Evolutionary conservation across 2,888 invertebrate genomes (phyloP), one percentile per base, ranked within the genome.

Genomic region (Pherbina coryleti): DNA sequence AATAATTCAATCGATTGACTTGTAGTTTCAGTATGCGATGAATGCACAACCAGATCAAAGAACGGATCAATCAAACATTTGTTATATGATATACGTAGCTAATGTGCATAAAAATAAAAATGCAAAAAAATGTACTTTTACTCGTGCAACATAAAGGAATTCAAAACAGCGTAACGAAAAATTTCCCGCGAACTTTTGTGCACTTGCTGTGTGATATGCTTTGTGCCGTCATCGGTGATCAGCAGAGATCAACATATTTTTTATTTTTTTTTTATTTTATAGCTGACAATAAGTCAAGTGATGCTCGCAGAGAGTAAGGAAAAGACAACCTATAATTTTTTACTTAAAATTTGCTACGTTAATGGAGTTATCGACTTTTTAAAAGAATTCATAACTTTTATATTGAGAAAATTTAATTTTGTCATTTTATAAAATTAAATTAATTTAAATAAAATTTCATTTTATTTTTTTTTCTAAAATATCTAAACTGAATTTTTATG

Each of bases 1-100:
- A 84, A 85, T 85, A 85, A 85, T 86, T 85, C 84, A 85, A 85
- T 85, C 85, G 84, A 84, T 84, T 84, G 86, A 85, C 83, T 85
- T 84, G 82, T 81, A 82, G 85, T 86, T 86, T 84, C 82, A 83
- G 85, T 83, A 79, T 81, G 80, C 80, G 82, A 80, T 83, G 78
- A 78, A 77, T 78, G 82, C 77, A 79, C 78, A 79, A 79, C 76
- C 81, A 78, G 25, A 74, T 25, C 78, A 78, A 83, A 25, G 82
- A 80, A 77, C 83, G 81, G 85, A 85, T 85, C 85, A 85, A 85
- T 85, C 85, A 85, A 81, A 84, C 79, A 81, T 60, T 60, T 60
- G 28, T 60, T 25, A 60, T 60, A 25, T 25, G 28, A 60, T 60
- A 60, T 60, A 22, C 57, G 57, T 22, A 28, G 25, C 25, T 60